phyloP scores from a whole-genome alignment of 2,113 vertebrate species.

The Notechis scutatus region DNA sequence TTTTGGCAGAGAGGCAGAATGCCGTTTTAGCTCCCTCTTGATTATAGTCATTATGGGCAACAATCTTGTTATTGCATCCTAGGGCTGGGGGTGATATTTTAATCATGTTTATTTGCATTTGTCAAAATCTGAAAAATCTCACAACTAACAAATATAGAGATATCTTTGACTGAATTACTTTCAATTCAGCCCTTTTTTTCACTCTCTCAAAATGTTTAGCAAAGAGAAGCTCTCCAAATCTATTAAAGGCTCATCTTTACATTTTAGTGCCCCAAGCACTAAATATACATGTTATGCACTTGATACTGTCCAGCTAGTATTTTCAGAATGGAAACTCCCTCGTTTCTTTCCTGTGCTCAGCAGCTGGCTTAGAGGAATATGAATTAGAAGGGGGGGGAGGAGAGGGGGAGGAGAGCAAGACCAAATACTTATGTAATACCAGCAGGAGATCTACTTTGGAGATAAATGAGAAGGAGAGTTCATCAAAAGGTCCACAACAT shows the following conservation, averaged over 20 bases:
- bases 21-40: background rate
- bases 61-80: background rate
- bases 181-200: background rate
- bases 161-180: background rate
- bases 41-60: background rate
- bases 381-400: background rate
- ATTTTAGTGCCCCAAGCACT: background rate
- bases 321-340: background rate
- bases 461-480: background rate
- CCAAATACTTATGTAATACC: background rate
- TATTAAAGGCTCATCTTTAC: background rate
- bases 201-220: background rate
- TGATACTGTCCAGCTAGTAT: background rate
- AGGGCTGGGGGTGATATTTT: conserved; percentile 38
- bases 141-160: background rate
- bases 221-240: background rate
- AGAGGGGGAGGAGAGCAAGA: background rate
- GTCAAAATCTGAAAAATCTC: conserved; percentile 17
- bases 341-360: background rate
- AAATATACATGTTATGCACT: background rate
- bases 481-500: background rate
- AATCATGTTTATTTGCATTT: background rate
- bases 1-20: conserved; percentile 30
- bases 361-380: background rate
- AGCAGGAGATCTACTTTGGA: background rate